These are phyloP conservation scores for Carpatolechia fugitivella DNA, from an alignment of 2,888 invertebrate genomes.

Conservation along the genomic window DNA sequence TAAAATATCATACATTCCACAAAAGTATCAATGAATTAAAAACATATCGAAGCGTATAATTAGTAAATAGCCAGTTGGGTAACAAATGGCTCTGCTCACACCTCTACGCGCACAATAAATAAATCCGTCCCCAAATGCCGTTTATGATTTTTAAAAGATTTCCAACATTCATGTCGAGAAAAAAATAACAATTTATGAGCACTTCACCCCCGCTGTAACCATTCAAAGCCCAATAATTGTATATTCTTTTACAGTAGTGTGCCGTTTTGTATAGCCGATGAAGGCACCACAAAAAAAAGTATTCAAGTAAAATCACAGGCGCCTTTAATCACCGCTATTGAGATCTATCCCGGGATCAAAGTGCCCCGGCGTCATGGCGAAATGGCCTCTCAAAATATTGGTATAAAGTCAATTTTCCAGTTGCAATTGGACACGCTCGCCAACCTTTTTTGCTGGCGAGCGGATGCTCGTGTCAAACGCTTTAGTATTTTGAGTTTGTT, in stretches of 20 bases:
- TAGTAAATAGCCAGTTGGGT: slow-evolving; percentile 54
- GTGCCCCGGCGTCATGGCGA: slow-evolving; percentile 57
- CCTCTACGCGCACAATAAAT: slow-evolving; percentile 60
- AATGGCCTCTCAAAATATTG: slow-evolving; percentile 64
- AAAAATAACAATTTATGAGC: slow-evolving; percentile 77
- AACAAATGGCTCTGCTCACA: slow-evolving; percentile 47
- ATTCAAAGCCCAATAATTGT: slow-evolving; percentile 79
- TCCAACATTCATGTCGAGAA: slow-evolving; percentile 49
- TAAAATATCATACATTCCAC: slow-evolving; percentile 4
- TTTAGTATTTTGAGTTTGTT: slow-evolving; percentile 80
- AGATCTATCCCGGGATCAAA: slow-evolving; percentile 78
- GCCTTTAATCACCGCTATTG: slow-evolving; percentile 80
- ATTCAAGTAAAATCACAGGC: slow-evolving; percentile 78
- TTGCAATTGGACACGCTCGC: slow-evolving; percentile 52
- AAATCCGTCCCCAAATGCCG: slow-evolving; percentile 55
- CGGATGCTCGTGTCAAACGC: slow-evolving; percentile 80
- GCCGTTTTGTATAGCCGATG: slow-evolving; percentile 74
- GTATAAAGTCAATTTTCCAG: slow-evolving; percentile 59
- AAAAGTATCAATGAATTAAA: slow-evolving; percentile 17
- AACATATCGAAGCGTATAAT: slow-evolving; percentile 56
- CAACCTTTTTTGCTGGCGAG: slow-evolving; percentile 66
- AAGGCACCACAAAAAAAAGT: slow-evolving; percentile 69
- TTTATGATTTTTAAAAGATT: slow-evolving; percentile 74
- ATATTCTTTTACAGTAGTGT: slow-evolving; percentile 80
- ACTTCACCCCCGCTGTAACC: slow-evolving; percentile 78